phyloP scores from a whole-genome alignment of 2,797 vertebrate species.

The Hemibagrus guttatus region DNA sequence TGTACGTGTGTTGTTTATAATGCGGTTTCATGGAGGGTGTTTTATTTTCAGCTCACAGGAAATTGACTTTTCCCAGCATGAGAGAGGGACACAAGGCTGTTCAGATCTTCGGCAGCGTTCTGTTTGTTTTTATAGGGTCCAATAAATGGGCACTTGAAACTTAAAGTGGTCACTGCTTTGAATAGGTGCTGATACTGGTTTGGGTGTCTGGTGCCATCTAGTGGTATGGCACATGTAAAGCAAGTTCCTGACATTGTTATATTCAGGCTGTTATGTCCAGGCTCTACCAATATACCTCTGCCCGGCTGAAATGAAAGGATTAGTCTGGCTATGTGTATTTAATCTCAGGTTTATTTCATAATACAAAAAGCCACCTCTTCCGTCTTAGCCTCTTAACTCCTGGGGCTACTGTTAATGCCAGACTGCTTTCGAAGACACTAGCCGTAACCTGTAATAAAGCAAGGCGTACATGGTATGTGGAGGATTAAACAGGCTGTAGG shows the following conservation, averaged over 20 bases:
- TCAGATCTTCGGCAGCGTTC: constrained; percentile 59
- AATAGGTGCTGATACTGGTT: not conserved
- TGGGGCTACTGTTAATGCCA: constrained; percentile 51
- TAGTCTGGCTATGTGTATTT: constrained; percentile 50
- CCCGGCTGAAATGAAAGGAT: constrained; percentile 30
- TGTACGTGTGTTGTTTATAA: constrained; percentile 61
- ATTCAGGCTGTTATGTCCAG: too few species aligned
- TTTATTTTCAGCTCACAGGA: constrained; percentile 69
- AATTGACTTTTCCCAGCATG: constrained; percentile 63
- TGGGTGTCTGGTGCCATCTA: constrained; percentile 66
- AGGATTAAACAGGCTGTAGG: constrained; percentile 27
- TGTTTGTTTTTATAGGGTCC: constrained; percentile 70
- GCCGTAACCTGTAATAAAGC: constrained; percentile 54
- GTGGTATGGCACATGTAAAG: constrained; percentile 51
- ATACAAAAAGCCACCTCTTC: constrained; percentile 11
- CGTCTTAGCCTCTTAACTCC: constrained; percentile 23
- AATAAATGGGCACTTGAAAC: constrained; percentile 63
- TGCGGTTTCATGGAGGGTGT: constrained; percentile 51
- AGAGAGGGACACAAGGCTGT: constrained; percentile 54
- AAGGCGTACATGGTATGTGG: constrained; percentile 34
- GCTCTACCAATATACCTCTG: constrained; percentile 3
- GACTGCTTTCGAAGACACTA: constrained; percentile 51
- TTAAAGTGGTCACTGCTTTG: constrained; percentile 26
- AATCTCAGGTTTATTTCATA: constrained; percentile 22
- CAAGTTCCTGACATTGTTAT: not conserved